Evolutionary conservation across 2,888 invertebrate species (phyloP).

Genomic region (Gastrophysa polygoni): DNA sequence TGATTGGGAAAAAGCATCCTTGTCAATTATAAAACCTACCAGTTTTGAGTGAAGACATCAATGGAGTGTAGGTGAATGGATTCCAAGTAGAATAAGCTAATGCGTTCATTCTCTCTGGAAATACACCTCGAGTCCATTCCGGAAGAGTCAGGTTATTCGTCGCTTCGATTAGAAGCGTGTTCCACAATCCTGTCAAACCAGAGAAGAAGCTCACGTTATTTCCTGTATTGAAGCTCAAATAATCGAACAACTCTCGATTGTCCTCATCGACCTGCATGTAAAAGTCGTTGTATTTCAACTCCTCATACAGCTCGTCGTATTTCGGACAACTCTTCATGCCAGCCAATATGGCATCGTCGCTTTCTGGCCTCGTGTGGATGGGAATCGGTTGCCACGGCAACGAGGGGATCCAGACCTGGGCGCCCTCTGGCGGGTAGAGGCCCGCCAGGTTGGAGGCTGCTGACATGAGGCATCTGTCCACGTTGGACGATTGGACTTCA

Average conservation of each 20-base stretch:
- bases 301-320: constrained; percentile 19
- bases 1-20: too few relatives aligned
- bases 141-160: constrained; percentile 60
- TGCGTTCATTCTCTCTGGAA: constrained; percentile 54
- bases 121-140: constrained; percentile 57
- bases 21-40: constrained; percentile 51
- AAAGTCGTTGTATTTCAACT: constrained; percentile 10
- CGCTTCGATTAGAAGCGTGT: constrained; percentile 67
- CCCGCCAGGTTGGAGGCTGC: constrained; percentile 79
- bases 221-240: constrained; percentile 68
- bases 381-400: constrained; percentile 77
- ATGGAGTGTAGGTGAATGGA: constrained; percentile 60
- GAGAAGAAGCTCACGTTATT: constrained; percentile 61
- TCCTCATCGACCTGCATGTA: constrained; percentile 43
- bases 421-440: constrained; percentile 66
- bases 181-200: constrained; percentile 61
- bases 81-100: constrained; percentile 61
- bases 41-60: constrained; percentile 62
- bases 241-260: constrained; percentile 66
- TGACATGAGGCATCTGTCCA: constrained; percentile 86
- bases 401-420: constrained; percentile 64
- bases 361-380: constrained; percentile 68
- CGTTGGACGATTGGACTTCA: constrained; percentile 73
- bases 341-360: constrained; percentile 60
- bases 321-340: constrained; percentile 30